Percentiles rank a stretch among this genome's conserved stretches.
Conservation (phyloP, 1,140 invertebrate genomes). For the Drosophila quadrilineata region DNA sequence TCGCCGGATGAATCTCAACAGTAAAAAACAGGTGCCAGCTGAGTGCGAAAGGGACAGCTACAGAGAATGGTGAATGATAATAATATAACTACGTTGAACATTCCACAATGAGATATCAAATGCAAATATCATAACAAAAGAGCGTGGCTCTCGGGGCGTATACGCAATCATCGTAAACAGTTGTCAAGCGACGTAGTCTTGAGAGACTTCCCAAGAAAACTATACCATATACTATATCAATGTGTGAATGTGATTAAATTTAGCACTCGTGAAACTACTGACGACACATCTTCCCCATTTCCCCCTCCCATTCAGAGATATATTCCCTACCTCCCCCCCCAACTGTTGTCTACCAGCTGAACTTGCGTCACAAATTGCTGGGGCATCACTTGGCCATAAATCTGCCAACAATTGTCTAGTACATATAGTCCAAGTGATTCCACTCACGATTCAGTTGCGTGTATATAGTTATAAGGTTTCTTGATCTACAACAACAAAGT, state of each 20-base stretch:
- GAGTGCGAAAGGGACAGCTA: neutral
- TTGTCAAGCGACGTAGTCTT: constrained; percentile 22
- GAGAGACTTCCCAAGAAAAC: neutral
- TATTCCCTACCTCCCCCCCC: neutral
- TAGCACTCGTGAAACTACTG: constrained; percentile 14
- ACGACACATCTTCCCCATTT: neutral
- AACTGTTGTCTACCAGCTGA: neutral
- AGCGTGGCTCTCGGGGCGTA: neutral
- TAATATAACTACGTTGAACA: neutral
- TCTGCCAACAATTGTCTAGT: constrained; percentile 24
- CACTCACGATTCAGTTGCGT: constrained; percentile 11
- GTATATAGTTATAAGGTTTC: constrained; percentile 37
- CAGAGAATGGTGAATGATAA: neutral
- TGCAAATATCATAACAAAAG: constrained; percentile 31
- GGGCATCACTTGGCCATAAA: constrained; percentile 27
- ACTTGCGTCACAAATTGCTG: constrained; percentile 34
- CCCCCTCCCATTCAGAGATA: too few species aligned
- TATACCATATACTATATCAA: neutral
- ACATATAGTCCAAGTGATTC: constrained; percentile 13
- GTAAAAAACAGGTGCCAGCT: constrained; percentile 20
- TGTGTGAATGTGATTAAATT: constrained; percentile 23
- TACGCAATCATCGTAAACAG: constrained; percentile 13
- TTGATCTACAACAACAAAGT: constrained; percentile 6
- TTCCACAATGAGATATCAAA: constrained; percentile 17
- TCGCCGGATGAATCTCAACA: constrained; percentile 60